Conservation (phyloP, 2,888 invertebrate genomes). For the Philopedon plagiatum region DNA sequence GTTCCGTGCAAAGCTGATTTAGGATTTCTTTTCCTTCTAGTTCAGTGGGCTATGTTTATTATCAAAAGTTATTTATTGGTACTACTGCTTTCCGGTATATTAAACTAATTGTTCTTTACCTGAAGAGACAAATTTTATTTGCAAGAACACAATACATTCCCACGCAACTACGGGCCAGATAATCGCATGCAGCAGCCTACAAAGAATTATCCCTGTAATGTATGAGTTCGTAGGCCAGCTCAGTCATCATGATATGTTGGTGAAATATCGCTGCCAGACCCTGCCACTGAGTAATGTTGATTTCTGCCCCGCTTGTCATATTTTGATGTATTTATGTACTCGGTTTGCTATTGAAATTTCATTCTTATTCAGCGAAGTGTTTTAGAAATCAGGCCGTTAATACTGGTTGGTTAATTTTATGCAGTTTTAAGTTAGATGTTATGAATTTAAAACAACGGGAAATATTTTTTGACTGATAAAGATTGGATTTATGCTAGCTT, state of each 20-base stretch:
- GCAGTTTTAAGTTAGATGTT: too few species aligned
- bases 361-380: background rate
- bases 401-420: too few species aligned
- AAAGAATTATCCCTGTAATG: conserved; percentile 30
- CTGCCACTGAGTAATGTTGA: conserved; percentile 22
- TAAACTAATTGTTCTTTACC: background rate
- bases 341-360: conserved; percentile 18
- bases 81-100: background rate
- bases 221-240: conserved; percentile 24
- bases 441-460: too few species aligned
- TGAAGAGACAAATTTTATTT: background rate
- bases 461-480: too few species aligned
- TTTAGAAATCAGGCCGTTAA: background rate
- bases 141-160: conserved; percentile 13
- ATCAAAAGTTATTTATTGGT: too few species aligned
- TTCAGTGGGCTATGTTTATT: background rate
- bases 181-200: conserved; percentile 27
- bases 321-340: conserved; percentile 32
- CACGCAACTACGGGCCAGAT: conserved; percentile 2
- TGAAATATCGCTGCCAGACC: conserved; percentile 31
- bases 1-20: too few species aligned
- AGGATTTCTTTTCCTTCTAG: too few species aligned
- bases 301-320: conserved; percentile 20
- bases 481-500: too few species aligned
- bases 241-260: conserved; percentile 27